Base-by-base conservation (phyloP, 1,140 invertebrate genomes). In the Drosophila fuyamai region DNA sequence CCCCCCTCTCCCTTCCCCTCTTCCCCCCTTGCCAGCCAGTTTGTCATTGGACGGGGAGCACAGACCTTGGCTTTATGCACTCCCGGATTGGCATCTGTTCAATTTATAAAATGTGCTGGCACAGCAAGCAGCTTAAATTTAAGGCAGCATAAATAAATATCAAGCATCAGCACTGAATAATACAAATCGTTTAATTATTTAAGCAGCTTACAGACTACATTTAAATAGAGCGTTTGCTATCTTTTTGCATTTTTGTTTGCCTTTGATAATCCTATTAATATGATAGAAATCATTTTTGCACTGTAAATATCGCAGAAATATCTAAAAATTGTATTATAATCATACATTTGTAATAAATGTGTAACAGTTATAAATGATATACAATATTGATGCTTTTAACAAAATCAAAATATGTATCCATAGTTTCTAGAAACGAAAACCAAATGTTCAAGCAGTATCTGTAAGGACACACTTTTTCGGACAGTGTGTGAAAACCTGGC, bases 81-180 rank as follows among this genome's bases (percentile, higher is more conserved):
- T 60, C 48, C 48, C 14, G 23, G 38, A 41, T n/a, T 55, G 53
- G 16, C 53, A 12, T n/a, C 53, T 27, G 18, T 27, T 50, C 58
- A 29, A 38, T 55, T 54, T 60, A 36, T 13, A 40, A 56, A 61
- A 40, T 61, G 18, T 6, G 18, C 57, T 59, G 57, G 9, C 56
- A 35, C 56, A 50, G 56, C 16, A 7, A 9, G 44, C 2, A 54
- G 29, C 57, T 9, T 5, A 9, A 27, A 29, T 23, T 27, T 5
- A 53, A n/a, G 10, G 16, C 1, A 38, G 18, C 58, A 9, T 16
- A 8, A 27, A 27, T 40, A 56, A 55, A 55, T 53, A 18, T 40
- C 58, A 56, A 40, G 9, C 48, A 16, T 27, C 59, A 14, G 32
- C 13, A n/a, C 18, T 23, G 44, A 18, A 23, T 50, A 35, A 35